A percentile compares a stretch with the other conserved stretches of the same genome.
These are phyloP conservation scores for Microctenopoma lineatum DNA, from an alignment of 2,797 vertebrate species.

Conservation along the genomic window DNA sequence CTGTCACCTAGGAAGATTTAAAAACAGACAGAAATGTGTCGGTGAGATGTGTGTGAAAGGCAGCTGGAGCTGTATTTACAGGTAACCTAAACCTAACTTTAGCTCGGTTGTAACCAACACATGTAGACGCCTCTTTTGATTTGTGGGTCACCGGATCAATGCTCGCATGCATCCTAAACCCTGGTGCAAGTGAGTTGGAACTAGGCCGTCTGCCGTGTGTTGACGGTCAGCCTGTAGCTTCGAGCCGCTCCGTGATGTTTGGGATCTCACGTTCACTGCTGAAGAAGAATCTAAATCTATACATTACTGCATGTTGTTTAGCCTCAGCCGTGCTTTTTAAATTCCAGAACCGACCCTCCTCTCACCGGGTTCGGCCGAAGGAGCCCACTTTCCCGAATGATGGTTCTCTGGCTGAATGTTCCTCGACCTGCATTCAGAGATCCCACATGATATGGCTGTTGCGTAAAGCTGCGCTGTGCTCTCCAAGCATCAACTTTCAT, in stretches of 20 bases:
- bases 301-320: no score
- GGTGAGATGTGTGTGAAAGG: not conserved
- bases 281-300: not conserved
- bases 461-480: conserved; percentile 21
- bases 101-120: not conserved
- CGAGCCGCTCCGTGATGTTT: conserved; percentile 22
- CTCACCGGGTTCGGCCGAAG: not conserved
- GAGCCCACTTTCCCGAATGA: not conserved
- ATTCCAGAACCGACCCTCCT: conserved; percentile 1
- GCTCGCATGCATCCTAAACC: not conserved
- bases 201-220: not conserved
- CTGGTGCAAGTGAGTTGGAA: conserved; percentile 18
- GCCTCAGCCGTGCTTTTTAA: not conserved
- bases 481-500: conserved; percentile 23
- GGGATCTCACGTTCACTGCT: conserved; percentile 11
- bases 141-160: conserved; percentile 2
- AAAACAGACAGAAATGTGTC: not conserved
- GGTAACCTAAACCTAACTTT: not conserved
- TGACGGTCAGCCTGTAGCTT: not conserved
- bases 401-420: conserved; percentile 9
- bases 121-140: conserved; percentile 14
- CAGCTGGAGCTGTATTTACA: not conserved
- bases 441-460: conserved; percentile 37
- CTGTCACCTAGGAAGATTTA: no score
- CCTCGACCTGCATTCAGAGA: conserved; percentile 14